These are phyloP conservation scores for Perodicticus potto DNA, from an alignment of 2,797 vertebrate genomes.

Conservation along the genomic window DNA sequence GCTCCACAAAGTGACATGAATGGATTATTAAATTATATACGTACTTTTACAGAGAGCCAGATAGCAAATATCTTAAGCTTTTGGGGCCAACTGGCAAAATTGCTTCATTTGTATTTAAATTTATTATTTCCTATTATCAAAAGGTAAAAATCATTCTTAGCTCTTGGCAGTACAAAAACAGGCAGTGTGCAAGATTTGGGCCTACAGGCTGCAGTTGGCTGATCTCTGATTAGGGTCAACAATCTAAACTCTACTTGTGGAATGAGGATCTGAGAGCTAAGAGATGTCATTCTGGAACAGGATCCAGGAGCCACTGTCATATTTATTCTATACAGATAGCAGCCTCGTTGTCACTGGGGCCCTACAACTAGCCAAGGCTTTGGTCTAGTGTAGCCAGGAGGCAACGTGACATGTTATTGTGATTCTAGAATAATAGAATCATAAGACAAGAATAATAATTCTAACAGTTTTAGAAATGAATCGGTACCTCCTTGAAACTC, in stretches of 20 bases:
- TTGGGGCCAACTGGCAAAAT: background rate
- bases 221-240: background rate
- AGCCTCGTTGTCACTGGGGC: background rate
- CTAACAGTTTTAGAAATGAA: background rate
- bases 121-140: background rate
- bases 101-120: background rate
- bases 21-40: background rate
- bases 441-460: background rate
- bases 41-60: background rate
- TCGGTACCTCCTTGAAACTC: background rate
- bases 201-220: background rate
- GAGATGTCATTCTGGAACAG: background rate
- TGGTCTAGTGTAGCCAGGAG: background rate
- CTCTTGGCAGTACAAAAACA: background rate
- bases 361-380: background rate
- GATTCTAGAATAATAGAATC: background rate
- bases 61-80: background rate
- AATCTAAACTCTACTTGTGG: background rate
- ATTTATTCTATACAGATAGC: background rate
- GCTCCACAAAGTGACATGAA: background rate
- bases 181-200: background rate
- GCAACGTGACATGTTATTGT: background rate
- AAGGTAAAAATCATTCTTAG: background rate
- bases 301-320: accelerated
- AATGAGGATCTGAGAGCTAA: background rate